phyloP scores from a whole-genome alignment of 2,113 vertebrate genomes.

The Paedocypris sp. region DNA sequence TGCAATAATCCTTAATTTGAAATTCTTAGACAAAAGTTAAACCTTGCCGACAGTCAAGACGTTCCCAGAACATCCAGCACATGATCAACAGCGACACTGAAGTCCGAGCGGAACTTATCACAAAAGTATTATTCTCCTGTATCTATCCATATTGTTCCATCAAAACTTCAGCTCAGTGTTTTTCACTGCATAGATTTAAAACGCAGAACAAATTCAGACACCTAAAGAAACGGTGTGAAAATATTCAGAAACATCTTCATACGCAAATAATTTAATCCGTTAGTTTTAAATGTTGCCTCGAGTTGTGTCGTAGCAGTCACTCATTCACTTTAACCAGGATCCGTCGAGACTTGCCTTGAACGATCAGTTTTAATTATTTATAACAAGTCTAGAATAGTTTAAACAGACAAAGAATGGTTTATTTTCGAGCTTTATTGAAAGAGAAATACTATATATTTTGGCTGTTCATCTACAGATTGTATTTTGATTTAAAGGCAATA shows the following conservation, averaged over 20 bases:
- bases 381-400: not conserved
- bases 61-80: constrained; percentile 68
- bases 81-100: constrained; percentile 45
- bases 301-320: constrained; percentile 15
- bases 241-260: not conserved
- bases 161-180: no score
- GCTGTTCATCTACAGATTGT: not conserved
- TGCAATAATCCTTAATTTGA: constrained; percentile 60
- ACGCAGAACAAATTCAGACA: no score
- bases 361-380: not conserved
- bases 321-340: constrained; percentile 26
- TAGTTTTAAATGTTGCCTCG: constrained; percentile 12
- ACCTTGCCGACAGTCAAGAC: constrained; percentile 86
- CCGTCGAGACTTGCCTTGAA: not conserved
- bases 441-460: not conserved
- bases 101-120: not conserved
- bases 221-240: no score
- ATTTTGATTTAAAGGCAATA: not conserved
- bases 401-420: not conserved
- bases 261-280: not conserved
- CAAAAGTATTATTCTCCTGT: constrained; percentile 15
- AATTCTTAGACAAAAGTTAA: constrained; percentile 81
- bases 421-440: constrained; percentile 3
- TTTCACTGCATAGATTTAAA: not conserved
- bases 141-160: no score